Evolutionary conservation across 35 echinoderm and acorn worm species (phyloP).

Genomic region (Apostichopus parvimensis): DNA sequence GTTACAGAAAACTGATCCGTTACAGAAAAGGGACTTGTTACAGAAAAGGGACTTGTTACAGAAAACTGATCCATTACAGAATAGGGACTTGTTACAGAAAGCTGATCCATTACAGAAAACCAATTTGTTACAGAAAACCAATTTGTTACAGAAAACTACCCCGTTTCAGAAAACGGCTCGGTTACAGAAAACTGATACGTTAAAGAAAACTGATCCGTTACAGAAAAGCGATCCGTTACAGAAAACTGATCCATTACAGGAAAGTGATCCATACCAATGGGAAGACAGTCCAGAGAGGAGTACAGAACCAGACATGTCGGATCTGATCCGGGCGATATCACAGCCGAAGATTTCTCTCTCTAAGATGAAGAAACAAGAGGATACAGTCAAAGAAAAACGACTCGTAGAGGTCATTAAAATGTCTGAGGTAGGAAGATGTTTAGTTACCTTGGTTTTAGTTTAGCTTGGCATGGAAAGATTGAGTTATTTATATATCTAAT

Average conservation of each 20-base stretch:
- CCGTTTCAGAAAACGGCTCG: not conserved
- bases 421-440: not conserved
- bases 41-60: no score
- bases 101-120: no score
- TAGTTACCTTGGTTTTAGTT: not conserved
- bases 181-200: not conserved
- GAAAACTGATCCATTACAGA: no score
- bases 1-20: no score
- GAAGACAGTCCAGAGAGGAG: constrained; percentile 25
- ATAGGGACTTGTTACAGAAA: no score
- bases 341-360: constrained; percentile 42
- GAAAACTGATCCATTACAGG: not conserved
- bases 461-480: no score
- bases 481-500: no score
- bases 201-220: not conserved
- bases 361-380: constrained; percentile 24
- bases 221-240: not conserved
- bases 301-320: constrained; percentile 18
- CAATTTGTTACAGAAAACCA: not conserved
- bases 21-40: no score
- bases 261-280: constrained; percentile 26
- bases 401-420: not conserved
- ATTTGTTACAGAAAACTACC: not conserved
- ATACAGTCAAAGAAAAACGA: not conserved
- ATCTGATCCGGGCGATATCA: constrained; percentile 46